Evolutionary conservation across 2,888 invertebrate species (phyloP).

Genomic region (Altica lythri): DNA sequence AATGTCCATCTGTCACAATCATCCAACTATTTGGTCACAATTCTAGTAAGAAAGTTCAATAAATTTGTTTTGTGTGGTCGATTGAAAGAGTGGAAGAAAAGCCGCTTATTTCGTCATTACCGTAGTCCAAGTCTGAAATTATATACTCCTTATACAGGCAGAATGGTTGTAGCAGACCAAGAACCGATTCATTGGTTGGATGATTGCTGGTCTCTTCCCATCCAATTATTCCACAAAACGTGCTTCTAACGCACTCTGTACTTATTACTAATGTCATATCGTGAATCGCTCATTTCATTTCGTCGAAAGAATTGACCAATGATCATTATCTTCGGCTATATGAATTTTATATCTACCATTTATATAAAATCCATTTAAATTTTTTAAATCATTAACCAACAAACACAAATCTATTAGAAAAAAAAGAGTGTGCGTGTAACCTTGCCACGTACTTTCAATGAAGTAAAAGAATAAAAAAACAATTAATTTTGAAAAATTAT

Average conservation of each 20-base stretch:
- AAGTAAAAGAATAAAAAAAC: too few species aligned
- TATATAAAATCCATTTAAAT: too few species aligned
- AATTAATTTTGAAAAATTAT: too few species aligned
- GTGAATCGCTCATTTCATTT: conserved; percentile 22
- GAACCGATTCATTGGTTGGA: conserved; percentile 46
- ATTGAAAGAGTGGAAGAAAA: conserved; percentile 52
- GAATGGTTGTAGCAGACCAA: conserved; percentile 37
- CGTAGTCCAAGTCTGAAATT: conserved; percentile 56
- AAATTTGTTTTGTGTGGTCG: conserved; percentile 30
- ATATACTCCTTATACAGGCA: conserved; percentile 51
- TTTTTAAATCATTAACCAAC: too few species aligned
- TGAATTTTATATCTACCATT: too few species aligned
- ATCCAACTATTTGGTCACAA: conserved; percentile 35
- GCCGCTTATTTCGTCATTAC: conserved; percentile 59
- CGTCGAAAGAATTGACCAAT: conserved; percentile 5
- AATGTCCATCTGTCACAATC: conserved; percentile 52
- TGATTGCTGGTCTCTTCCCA: conserved; percentile 49
- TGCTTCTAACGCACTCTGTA: conserved; percentile 46
- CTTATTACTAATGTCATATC: conserved; percentile 25
- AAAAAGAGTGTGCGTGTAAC: too few species aligned
- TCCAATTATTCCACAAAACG: conserved; percentile 55
- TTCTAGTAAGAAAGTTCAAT: background rate
- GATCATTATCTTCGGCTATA: conserved; percentile 15
- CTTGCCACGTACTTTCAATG: too few species aligned
- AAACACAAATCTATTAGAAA: too few species aligned